A percentile compares a stretch with the other conserved stretches of the same genome.
Evolutionary conservation across 2,888 invertebrate genomes (phyloP).

Genomic region (Pandemis corylana): DNA sequence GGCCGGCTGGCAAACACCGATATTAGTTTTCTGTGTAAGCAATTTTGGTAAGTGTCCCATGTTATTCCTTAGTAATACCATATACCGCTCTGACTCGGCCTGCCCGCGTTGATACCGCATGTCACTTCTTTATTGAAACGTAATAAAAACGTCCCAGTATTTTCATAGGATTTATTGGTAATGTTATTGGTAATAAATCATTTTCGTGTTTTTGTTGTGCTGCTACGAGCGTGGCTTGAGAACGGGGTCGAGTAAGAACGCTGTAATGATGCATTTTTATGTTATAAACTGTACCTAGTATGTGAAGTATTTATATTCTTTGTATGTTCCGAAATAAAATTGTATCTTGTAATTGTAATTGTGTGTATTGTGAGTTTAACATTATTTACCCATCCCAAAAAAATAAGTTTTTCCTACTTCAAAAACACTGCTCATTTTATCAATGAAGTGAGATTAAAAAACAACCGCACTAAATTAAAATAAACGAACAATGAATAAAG

Average conservation of each 20-base stretch:
- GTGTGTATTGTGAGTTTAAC: too few relatives aligned
- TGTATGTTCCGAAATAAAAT: too few relatives aligned
- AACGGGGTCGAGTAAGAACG: background rate
- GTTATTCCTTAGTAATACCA: conserved; percentile 73
- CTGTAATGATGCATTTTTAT: background rate
- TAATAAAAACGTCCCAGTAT: conserved; percentile 56
- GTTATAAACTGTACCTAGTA: background rate
- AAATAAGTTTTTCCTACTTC: too few relatives aligned
- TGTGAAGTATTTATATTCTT: background rate
- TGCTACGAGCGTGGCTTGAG: background rate
- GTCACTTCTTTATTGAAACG: conserved; percentile 71
- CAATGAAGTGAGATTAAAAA: conserved; percentile 2
- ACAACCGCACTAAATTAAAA: conserved; percentile 18
- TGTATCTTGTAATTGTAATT: too few relatives aligned
- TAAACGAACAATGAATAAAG: conserved; percentile 34
- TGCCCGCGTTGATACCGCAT: conserved; percentile 63
- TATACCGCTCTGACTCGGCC: conserved; percentile 54
- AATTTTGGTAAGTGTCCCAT: conserved; percentile 82
- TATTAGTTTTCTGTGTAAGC: conserved; percentile 84
- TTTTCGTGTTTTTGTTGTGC: conserved; percentile 39
- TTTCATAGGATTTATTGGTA: conserved; percentile 44
- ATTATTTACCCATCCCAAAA: too few relatives aligned
- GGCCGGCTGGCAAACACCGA: conserved; percentile 81
- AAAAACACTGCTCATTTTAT: too few relatives aligned
- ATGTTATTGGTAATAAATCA: conserved; percentile 52